Base-by-base conservation (phyloP, 2,888 invertebrate species). In the Diarsia brunnea region DNA sequence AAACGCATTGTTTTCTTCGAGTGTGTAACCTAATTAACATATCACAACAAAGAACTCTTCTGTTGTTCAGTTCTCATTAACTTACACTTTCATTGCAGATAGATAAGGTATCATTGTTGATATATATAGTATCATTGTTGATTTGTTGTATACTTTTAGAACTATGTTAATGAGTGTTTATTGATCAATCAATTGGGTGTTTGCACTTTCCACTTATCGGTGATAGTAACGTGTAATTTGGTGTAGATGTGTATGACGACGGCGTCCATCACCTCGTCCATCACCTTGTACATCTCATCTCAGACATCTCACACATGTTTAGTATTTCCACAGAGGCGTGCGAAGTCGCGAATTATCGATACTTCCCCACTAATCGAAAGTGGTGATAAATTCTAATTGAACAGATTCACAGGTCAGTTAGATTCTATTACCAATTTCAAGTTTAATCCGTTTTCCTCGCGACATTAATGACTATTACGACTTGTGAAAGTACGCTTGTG, bases 1-100 rank as follows among this genome's bases (percentile, higher is more conserved):
- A 79, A 81, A 70, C 69, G 71, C 74, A 89, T 89, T 89, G 89
- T 90, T 84, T 87, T 66, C 70, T 73, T 81, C 45, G 73, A 69
- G 69, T 82, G 67, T 78, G 85, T 85, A 84, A 89, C 87, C 88
- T 87, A 90, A 92, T 92, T 91, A 92, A 77, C 88, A 88, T 89
- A 90, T 81, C 87, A 88, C 88, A 91, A 93, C 92, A 92, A 92
- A 92, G 86, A 84, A 88, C 84, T 82, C 89, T 88, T 85, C 82
- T 81, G 73, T 86, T 87, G 81, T 60, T 84, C 84, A 85, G 86
- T 90, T 92, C 90, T 82, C 91, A 91, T 90, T 91, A 85, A 82
- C 82, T 87, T 81, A 91, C 89, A 92, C 92, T 93, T 93, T 92
- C 90, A 81, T 90, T 78, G 75, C 49, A 61, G 64, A 82, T 81